A percentile compares a stretch with the other conserved stretches of the same genome.
Conservation (phyloP, 2,113 vertebrate genomes). For the Jacana jacana region DNA sequence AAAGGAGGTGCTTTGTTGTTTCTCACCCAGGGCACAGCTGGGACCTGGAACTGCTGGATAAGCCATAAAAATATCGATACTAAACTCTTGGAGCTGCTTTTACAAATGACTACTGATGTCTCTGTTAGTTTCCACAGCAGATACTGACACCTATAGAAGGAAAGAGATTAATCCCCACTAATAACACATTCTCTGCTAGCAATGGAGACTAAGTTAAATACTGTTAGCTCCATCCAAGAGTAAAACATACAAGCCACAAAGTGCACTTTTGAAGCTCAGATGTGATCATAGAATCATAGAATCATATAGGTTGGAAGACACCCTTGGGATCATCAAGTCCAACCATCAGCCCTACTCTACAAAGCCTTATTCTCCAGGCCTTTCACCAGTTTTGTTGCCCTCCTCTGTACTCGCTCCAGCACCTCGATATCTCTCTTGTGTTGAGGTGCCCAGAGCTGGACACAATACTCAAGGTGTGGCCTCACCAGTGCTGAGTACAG, state of each 20-base stretch:
- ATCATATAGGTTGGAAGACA: too few relatives aligned
- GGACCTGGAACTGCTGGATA: neutral
- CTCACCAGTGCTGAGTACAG: too few relatives aligned
- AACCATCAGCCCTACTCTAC: too few relatives aligned
- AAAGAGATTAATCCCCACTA: neutral
- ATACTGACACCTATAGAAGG: neutral
- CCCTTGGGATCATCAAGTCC: too few relatives aligned
- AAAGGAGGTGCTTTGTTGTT: neutral
- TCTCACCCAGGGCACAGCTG: neutral
- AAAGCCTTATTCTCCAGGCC: too few relatives aligned
- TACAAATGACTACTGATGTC: neutral
- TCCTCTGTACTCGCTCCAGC: too few relatives aligned
- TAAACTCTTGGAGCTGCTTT: neutral
- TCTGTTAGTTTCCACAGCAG: neutral
- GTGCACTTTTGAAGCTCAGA: neutral
- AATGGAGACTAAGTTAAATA: neutral
- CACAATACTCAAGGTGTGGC: too few relatives aligned
- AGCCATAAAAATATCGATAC: neutral
- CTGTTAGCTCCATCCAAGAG: neutral
- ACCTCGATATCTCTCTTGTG: too few relatives aligned
- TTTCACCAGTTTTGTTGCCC: too few relatives aligned
- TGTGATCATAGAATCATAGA: too few relatives aligned
- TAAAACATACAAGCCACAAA: neutral
- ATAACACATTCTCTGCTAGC: neutral
- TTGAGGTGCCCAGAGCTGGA: too few relatives aligned